Percentiles rank a stretch among this genome's conserved stretches.
Evolutionary conservation across 1,140 invertebrate species (phyloP).

Genomic region (Acyrthosiphon pisum): DNA sequence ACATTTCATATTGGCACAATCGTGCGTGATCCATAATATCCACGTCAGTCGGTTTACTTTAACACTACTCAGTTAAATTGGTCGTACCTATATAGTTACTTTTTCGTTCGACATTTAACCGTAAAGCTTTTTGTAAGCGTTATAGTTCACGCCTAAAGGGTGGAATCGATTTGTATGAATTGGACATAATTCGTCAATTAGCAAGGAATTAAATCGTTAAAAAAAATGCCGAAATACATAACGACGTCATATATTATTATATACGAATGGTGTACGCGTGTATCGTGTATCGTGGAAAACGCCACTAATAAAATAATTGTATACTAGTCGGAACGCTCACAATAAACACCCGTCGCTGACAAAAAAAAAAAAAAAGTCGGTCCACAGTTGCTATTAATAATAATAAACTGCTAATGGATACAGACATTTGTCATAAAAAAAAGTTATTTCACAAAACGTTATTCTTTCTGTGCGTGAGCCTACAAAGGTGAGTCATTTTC

Average conservation of each 20-base stretch:
- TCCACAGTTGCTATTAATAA: neutral
- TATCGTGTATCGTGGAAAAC: neutral
- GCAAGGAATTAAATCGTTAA: neutral
- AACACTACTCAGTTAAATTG: neutral
- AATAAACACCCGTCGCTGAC: neutral
- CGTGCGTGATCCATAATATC: neutral
- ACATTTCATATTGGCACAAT: neutral
- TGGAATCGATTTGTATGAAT: neutral
- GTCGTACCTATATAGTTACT: neutral
- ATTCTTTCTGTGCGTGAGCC: neutral
- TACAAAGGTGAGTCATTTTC: neutral
- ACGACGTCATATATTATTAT: neutral
- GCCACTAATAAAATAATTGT: too few species aligned
- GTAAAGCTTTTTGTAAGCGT: neutral
- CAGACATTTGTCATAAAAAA: neutral
- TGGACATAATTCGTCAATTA: neutral
- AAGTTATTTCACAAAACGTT: neutral
- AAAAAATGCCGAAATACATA: neutral
- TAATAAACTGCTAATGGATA: neutral
- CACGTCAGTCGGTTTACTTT: neutral
- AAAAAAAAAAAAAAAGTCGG: neutral
- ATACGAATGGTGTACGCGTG: neutral
- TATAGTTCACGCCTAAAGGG: neutral
- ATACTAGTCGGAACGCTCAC: neutral
- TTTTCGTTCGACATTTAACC: neutral